These are phyloP conservation scores for Callionymus lyra DNA, from an alignment of 2,113 vertebrate species.

Conservation along the genomic window DNA sequence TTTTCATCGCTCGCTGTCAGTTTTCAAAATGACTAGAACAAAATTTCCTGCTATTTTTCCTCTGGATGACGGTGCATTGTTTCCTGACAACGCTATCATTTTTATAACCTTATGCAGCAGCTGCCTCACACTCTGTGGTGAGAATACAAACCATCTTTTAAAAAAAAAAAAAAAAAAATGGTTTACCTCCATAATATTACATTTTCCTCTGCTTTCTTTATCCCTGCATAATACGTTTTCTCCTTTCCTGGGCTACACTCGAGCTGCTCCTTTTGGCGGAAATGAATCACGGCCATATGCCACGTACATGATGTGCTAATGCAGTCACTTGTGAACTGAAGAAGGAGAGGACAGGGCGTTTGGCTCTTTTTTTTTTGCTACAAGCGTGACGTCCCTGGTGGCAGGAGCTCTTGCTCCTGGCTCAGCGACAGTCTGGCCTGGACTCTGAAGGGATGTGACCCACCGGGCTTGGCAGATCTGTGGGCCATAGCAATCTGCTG, in stretches of 20 bases:
- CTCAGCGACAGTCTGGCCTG: slow-evolving; percentile 20
- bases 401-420: slow-evolving; percentile 38
- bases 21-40: no score
- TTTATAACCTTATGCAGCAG: background rate
- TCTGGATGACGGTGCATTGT: no score
- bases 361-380: slow-evolving; percentile 24
- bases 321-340: slow-evolving; percentile 25
- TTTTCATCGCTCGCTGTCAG: no score
- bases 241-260: no score
- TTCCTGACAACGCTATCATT: no score
- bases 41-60: no score
- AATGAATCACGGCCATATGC: slow-evolving; percentile 54
- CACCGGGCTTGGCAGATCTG: slow-evolving; percentile 51
- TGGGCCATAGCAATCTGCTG: slow-evolving; percentile 51
- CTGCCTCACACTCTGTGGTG: no score
- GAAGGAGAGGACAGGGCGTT: slow-evolving; percentile 18
- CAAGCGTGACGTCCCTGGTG: slow-evolving; percentile 42
- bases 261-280: slow-evolving; percentile 13
- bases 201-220: no score
- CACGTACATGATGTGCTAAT: slow-evolving; percentile 35
- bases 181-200: no score
- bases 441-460: slow-evolving; percentile 59
- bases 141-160: no score
- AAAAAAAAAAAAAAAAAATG: no score
- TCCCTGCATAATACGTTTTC: no score